Evolutionary conservation across 1,140 invertebrate genomes (phyloP), one percentile per base, ranked within the genome.

Genomic region (Nylanderia fulva): DNA sequence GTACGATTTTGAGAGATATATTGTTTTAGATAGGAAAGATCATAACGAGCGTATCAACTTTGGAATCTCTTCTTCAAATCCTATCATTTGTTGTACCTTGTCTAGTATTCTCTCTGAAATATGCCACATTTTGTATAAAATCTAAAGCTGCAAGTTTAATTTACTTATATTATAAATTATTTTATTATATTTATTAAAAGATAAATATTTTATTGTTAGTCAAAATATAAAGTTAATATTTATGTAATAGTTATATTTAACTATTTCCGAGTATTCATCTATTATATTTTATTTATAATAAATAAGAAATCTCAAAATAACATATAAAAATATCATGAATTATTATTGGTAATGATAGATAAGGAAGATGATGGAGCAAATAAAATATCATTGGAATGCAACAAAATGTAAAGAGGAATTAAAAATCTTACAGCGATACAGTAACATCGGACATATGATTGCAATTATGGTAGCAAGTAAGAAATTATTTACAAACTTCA

Each of bases 341-440:
- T 58, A 27, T 42, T 64, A 54, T 79, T 18, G 13, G 24, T 21
- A 85, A 75, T 2, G 21, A 7, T 61, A 86, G 85, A 9, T 56
- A 8, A 85, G 29, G 3, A 24, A 54, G 11, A 0, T 80, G 6
- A 42, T 64, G n/a, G 58, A 56, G 0, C 3, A 13, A 64, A n/a
- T 86, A 21, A 54, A 64, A 13, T 7, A 36, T 3, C 15, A 71
- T n/a, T 66, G 56, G 74, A 52, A 27, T 36, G 21, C 13, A 29
- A 61, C 36, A 27, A 75, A 75, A 13, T 39, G 58, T 2, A 63
- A 52, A 42, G 21, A 48, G 21, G 42, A 84, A 60, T 29, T 52
- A 48, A 24, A 84, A 76, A 84, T 84, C n/a, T 63, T 84, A 52
- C 5, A 75, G 2, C 5, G 21, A 84, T 63, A 9, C 63, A 36